Conservation (phyloP, 2,888 invertebrate species). For the Geotrupes spiniger region DNA sequence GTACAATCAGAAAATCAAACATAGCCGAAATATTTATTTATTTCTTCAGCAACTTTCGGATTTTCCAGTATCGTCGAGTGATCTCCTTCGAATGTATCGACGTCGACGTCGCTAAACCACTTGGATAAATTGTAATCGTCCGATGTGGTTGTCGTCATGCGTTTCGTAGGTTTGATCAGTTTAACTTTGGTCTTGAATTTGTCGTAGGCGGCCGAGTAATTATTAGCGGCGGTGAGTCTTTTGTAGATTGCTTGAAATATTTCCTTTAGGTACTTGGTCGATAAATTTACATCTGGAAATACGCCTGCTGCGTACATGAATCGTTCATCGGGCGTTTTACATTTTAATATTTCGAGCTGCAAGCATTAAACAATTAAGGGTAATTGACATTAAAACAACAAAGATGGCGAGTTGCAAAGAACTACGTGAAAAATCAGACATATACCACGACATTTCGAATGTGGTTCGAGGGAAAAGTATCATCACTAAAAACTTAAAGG, state of each 20-base stretch:
- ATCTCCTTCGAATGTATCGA: constrained; percentile 67
- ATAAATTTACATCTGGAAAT: too few species aligned
- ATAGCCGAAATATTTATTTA: too few species aligned
- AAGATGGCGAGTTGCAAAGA: too few species aligned
- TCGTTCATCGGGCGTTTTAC: constrained; percentile 12
- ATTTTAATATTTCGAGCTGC: not conserved
- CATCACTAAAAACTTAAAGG: too few species aligned
- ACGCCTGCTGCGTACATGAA: too few species aligned
- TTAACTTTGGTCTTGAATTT: constrained; percentile 57
- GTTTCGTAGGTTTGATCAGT: constrained; percentile 63
- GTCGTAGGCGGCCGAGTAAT: constrained; percentile 47
- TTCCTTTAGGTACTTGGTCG: constrained; percentile 30
- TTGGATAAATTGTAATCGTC: constrained; percentile 65
- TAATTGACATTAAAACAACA: too few species aligned
- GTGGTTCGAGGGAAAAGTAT: too few species aligned
- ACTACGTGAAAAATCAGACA: too few species aligned
- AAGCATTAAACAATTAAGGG: too few species aligned
- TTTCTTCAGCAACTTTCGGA: constrained; percentile 52
- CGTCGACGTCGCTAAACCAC: constrained; percentile 55
- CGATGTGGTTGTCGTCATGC: too few species aligned
- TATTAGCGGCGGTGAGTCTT: constrained; percentile 55
- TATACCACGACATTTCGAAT: too few species aligned
- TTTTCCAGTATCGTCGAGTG: constrained; percentile 69
- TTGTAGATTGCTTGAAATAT: constrained; percentile 52
- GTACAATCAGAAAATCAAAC: too few species aligned